A percentile compares a stretch with the other conserved stretches of the same genome.
phyloP scores from a whole-genome alignment of 2,888 invertebrate genomes.

The Cotesia congregata region DNA sequence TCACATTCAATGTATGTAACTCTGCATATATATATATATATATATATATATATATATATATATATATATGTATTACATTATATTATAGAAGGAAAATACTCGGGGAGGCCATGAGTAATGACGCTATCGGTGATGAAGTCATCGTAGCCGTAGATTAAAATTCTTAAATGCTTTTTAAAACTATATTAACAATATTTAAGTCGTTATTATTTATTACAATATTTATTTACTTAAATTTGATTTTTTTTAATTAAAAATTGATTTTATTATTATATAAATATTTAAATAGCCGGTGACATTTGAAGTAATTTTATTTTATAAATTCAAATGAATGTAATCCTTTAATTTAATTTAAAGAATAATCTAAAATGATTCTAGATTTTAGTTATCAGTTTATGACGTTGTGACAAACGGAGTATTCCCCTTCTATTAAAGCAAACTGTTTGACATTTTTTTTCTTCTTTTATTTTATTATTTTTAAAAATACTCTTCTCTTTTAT shows the following conservation, averaged over 20 bases:
- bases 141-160: not conserved
- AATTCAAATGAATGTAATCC: not conserved
- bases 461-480: not conserved
- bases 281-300: not conserved
- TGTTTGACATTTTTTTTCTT: constrained; percentile 3
- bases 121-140: constrained; percentile 32
- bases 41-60: too few relatives aligned
- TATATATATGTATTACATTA: not conserved
- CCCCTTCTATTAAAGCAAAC: constrained; percentile 14
- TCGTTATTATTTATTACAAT: not conserved
- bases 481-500: not conserved
- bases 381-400: constrained; percentile 20
- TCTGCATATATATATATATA: too few relatives aligned
- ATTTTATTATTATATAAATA: not conserved
- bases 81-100: not conserved
- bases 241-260: not conserved
- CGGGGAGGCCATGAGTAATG: constrained; percentile 12
- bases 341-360: constrained; percentile 16
- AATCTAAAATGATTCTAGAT: not conserved
- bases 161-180: not conserved
- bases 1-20: not conserved
- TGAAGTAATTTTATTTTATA: not conserved
- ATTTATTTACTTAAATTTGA: not conserved
- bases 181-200: not conserved
- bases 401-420: constrained; percentile 13